A percentile compares a stretch with the other conserved stretches of the same genome.
Conservation (phyloP, 2,113 vertebrate genomes). For the Aix galericulata region DNA sequence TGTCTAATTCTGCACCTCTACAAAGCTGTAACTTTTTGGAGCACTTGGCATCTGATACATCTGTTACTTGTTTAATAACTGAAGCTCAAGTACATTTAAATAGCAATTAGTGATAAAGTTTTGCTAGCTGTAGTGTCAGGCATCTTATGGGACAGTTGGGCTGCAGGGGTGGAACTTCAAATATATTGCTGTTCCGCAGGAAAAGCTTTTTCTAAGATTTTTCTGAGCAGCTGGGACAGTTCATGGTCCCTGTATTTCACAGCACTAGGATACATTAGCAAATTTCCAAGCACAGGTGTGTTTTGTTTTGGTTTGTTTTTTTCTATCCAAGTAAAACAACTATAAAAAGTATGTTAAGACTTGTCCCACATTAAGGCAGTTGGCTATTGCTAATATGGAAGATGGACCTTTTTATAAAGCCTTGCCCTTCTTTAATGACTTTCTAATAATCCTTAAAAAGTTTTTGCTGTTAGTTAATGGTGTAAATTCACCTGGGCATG, state of each 20-base stretch:
- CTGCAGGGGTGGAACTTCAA: not conserved
- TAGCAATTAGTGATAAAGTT: not conserved
- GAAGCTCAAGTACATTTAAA: not conserved
- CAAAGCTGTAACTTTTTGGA: not conserved
- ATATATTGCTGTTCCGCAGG: not conserved
- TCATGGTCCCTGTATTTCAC: not conserved
- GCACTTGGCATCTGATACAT: not conserved
- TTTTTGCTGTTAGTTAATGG: slow-evolving; percentile 14
- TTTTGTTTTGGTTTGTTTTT: not conserved
- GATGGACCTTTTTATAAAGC: not conserved
- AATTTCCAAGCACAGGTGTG: not conserved
- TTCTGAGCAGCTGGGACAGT: not conserved
- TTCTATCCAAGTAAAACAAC: not conserved
- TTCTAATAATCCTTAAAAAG: slow-evolving; percentile 36
- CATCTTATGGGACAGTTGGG: not conserved
- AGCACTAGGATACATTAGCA: not conserved
- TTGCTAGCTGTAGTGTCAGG: not conserved
- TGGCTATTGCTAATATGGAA: not conserved
- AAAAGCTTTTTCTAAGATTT: not conserved
- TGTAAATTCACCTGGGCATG: slow-evolving; percentile 4
- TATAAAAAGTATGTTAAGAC: not conserved
- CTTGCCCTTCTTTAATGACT: slow-evolving; percentile 9
- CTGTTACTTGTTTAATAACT: not conserved
- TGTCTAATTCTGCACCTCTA: not conserved
- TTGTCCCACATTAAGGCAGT: not conserved